Conservation (phyloP, 1,140 invertebrate species). For the Halictus rubicundus region DNA sequence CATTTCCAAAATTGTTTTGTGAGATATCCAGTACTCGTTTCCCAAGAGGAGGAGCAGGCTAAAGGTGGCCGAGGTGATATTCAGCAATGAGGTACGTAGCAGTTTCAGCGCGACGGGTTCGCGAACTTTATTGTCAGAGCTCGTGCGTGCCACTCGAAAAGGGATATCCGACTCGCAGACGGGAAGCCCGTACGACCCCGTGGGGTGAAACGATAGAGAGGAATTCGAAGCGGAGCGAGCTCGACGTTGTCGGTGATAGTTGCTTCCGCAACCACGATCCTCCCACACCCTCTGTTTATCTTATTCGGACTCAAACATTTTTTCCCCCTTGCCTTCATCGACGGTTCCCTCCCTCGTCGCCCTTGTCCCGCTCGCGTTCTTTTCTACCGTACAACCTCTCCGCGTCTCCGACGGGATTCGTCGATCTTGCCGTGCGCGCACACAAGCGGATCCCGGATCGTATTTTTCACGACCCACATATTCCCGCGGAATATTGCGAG, state of each 20-base stretch:
- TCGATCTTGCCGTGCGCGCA: conserved; percentile 32
- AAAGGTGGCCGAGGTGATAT: too few species aligned
- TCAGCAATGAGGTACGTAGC: too few species aligned
- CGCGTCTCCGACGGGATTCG: conserved; percentile 14
- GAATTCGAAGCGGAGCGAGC: conserved; percentile 42
- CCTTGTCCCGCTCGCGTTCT: conserved; percentile 1
- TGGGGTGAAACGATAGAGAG: conserved; percentile 36
- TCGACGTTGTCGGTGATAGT: conserved; percentile 23
- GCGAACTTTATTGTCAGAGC: too few species aligned
- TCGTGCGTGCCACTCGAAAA: conserved; percentile 21
- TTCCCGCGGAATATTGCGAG: conserved; percentile 14
- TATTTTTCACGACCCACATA: conserved; percentile 57
- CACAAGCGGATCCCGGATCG: conserved; percentile 35
- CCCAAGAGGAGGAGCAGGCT: too few species aligned
- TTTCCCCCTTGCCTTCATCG: not conserved
- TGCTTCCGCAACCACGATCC: not conserved
- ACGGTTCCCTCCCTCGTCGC: not conserved
- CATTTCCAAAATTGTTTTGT: too few species aligned
- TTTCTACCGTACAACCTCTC: not conserved
- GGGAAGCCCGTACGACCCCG: conserved; percentile 16
- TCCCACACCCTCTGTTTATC: conserved; percentile 35
- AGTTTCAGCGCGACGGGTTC: too few species aligned
- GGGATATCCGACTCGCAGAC: conserved; percentile 35
- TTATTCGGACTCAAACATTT: not conserved
- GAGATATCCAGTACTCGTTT: too few species aligned